Evolutionary conservation across 2,888 invertebrate species (phyloP).

Genomic region (Dinocampus coccinellae): DNA sequence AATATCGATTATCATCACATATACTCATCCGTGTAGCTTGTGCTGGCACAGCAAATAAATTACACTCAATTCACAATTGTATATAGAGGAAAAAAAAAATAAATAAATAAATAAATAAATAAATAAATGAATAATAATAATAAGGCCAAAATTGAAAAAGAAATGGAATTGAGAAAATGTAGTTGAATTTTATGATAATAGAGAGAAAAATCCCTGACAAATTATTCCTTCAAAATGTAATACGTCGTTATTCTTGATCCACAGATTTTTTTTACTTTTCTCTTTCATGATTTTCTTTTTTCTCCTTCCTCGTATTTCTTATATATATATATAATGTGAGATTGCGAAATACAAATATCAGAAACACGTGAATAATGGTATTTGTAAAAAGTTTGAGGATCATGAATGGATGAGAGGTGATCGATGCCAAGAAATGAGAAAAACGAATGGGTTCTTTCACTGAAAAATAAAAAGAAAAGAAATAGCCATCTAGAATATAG

Average conservation of each 20-base stretch:
- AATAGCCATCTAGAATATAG: neutral
- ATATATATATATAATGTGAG: too few relatives aligned
- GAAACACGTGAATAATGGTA: neutral
- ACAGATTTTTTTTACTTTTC: neutral
- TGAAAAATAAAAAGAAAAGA: neutral
- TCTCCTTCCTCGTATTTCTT: too few relatives aligned
- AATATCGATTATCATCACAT: neutral
- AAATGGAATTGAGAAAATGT: too few relatives aligned
- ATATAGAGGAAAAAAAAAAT: neutral
- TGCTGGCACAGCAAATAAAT: neutral
- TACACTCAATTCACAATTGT: neutral
- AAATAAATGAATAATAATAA: neutral
- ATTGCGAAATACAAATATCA: neutral
- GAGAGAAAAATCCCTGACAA: neutral
- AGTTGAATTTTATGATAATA: neutral
- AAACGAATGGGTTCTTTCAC: neutral
- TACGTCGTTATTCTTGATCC: neutral
- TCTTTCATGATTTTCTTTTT: too few relatives aligned
- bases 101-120: neutral
- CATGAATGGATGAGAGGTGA: neutral
- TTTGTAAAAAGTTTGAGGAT: too few relatives aligned
- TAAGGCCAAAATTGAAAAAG: too few relatives aligned
- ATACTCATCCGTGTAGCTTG: neutral
- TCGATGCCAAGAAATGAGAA: neutral
- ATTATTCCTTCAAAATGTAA: constrained; percentile 3